Conservation (phyloP, 2,113 vertebrate species). For the Recurvirostra avosetta region DNA sequence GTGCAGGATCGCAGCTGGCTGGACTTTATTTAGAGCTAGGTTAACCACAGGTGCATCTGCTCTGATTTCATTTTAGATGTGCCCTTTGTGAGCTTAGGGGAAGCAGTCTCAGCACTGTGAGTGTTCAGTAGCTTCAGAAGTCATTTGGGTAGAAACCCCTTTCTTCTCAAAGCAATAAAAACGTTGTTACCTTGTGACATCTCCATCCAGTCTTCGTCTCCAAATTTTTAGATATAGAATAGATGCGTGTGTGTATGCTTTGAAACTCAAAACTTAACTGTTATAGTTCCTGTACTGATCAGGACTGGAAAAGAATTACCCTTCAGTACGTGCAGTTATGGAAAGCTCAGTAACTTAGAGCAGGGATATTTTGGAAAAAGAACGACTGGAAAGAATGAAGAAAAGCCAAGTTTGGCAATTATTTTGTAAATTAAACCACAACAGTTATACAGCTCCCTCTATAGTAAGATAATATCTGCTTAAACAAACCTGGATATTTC, state of each 20-base stretch:
- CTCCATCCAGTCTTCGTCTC: not conserved
- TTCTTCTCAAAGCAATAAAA: not conserved
- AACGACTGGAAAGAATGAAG: not conserved
- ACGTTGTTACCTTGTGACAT: not conserved
- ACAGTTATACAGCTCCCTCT: not conserved
- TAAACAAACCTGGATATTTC: not conserved
- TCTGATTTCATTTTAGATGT: constrained; percentile 7
- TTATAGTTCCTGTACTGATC: not conserved
- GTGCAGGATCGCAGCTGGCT: not conserved
- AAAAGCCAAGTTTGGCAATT: not conserved
- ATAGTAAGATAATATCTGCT: not conserved
- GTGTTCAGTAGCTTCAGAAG: not conserved
- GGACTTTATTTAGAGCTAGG: constrained; percentile 15
- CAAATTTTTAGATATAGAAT: not conserved
- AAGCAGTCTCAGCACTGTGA: not conserved
- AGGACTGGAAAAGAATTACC: not conserved
- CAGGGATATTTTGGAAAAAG: not conserved
- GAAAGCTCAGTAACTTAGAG: not conserved
- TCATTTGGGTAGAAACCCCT: not conserved
- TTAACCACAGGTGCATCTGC: constrained; percentile 22
- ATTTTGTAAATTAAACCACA: not conserved
- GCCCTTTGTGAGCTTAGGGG: not conserved
- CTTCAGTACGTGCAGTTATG: not conserved
- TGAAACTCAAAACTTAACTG: not conserved
- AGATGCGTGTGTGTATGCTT: not conserved